These are phyloP conservation scores for Drosophila silvestris DNA, from an alignment of 2,888 invertebrate genomes.

Conservation along the genomic window DNA sequence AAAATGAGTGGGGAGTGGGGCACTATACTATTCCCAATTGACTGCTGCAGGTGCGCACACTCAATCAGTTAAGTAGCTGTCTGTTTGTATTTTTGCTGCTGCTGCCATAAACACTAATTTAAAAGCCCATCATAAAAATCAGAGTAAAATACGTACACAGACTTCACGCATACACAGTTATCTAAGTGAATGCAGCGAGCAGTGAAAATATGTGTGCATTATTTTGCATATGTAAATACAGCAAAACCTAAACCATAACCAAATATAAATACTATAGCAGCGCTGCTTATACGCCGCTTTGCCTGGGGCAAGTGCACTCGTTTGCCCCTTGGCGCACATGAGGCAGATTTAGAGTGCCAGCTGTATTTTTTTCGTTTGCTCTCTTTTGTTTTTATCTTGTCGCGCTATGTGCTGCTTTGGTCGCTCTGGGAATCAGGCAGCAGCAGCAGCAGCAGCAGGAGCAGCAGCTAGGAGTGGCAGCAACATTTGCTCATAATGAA, in stretches of 20 bases:
- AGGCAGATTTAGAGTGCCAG: slow-evolving; percentile 72
- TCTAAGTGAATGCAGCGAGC: slow-evolving; percentile 69
- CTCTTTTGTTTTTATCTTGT: slow-evolving; percentile 66
- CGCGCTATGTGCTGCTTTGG: slow-evolving; percentile 45
- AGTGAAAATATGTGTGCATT: slow-evolving; percentile 61
- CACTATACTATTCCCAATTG: slow-evolving; percentile 21
- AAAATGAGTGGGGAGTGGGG: slow-evolving; percentile 17
- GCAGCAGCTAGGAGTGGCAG: slow-evolving; percentile 58
- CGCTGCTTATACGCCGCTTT: slow-evolving; percentile 65
- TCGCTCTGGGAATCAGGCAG: slow-evolving; percentile 66
- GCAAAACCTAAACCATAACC: slow-evolving; percentile 20
- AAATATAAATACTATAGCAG: slow-evolving; percentile 30
- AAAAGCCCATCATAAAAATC: slow-evolving; percentile 53
- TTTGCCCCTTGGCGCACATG: slow-evolving; percentile 68
- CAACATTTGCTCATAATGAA: slow-evolving; percentile 70
- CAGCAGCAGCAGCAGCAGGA: slow-evolving; percentile 25
- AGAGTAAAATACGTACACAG: slow-evolving; percentile 42
- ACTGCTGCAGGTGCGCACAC: slow-evolving; percentile 36
- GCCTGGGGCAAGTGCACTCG: slow-evolving; percentile 26
- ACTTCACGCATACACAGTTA: slow-evolving; percentile 43
- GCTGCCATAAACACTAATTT: slow-evolving; percentile 62
- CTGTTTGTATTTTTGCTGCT: background rate
- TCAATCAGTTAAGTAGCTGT: slow-evolving; percentile 50
- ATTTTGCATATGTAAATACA: slow-evolving; percentile 56
- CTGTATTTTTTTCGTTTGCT: slow-evolving; percentile 4